phyloP scores from a whole-genome alignment of 1,140 invertebrate species.

The Brachionus koreanus region DNA sequence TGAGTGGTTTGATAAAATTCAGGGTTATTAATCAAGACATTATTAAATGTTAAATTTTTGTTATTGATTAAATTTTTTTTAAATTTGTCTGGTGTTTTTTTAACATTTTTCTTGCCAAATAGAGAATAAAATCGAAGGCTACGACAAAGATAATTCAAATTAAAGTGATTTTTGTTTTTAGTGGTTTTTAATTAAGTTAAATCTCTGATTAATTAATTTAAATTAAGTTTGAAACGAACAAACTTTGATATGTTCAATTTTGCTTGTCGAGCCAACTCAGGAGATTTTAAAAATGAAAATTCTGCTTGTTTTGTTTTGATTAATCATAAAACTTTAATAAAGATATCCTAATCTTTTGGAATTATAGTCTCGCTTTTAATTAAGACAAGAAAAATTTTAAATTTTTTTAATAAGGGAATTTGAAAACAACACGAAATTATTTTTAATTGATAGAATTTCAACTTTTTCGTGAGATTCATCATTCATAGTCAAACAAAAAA shows the following conservation, averaged over 20 bases:
- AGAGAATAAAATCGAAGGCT: neutral
- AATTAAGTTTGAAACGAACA: neutral
- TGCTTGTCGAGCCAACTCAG: neutral
- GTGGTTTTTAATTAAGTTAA: neutral
- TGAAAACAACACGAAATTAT: neutral
- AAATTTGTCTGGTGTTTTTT: neutral
- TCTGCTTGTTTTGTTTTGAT: slow-evolving; percentile 12
- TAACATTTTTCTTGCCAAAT: neutral
- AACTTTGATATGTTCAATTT: neutral
- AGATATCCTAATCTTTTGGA: slow-evolving; percentile 35
- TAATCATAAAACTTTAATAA: slow-evolving; percentile 30
- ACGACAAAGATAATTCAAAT: neutral
- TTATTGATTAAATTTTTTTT: neutral
- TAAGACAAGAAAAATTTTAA: slow-evolving; percentile 33
- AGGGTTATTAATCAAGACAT: no score
- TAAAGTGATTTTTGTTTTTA: slow-evolving; percentile 5
- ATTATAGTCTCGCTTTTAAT: slow-evolving; percentile 25
- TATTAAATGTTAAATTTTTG: no score
- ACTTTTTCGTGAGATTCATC: slow-evolving; percentile 32
- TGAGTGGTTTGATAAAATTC: no score
- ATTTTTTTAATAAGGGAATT: slow-evolving; percentile 24
- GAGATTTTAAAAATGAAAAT: neutral
- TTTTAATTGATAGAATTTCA: slow-evolving; percentile 42
- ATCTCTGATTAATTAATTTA: slow-evolving; percentile 14
- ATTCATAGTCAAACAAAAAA: neutral